Conservation (phyloP, 2,797 vertebrate genomes). For the Falco columbarius region DNA sequence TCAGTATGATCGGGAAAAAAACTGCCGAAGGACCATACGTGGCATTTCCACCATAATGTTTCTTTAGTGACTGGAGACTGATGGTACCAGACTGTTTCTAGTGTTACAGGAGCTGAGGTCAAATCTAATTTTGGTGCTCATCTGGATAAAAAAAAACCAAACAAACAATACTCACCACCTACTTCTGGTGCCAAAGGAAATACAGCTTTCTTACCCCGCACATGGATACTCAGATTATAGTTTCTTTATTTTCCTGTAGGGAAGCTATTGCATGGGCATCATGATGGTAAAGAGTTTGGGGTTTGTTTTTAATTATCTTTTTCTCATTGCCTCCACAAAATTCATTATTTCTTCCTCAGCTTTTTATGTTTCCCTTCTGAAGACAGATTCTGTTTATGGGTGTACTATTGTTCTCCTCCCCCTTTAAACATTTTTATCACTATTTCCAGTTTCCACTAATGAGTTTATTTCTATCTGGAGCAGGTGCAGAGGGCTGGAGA, state of each 20-base stretch:
- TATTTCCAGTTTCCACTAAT: neutral
- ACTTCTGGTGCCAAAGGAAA: neutral
- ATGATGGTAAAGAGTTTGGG: neutral
- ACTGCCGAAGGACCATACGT: neutral
- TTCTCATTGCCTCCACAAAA: neutral
- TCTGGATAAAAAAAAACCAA: neutral
- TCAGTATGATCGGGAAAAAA: neutral
- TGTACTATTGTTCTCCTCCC: neutral
- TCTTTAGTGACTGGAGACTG: neutral
- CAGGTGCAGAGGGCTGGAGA: neutral
- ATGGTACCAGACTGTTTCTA: neutral
- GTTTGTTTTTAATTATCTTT: constrained; percentile 20
- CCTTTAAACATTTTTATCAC: neutral
- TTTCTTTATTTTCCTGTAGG: neutral
- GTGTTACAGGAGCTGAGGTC: neutral
- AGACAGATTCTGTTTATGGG: neutral
- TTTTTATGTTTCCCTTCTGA: constrained; percentile 18
- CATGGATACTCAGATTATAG: neutral
- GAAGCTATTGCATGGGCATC: neutral
- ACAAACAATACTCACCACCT: neutral
- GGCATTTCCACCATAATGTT: neutral
- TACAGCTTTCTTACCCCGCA: neutral
- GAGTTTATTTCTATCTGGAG: neutral
- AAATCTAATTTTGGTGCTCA: neutral
- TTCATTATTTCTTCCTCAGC: neutral